Evolutionary conservation across 2,797 vertebrate genomes (phyloP), one percentile per base, ranked within the genome.

Genomic region (Argentina silus): DNA sequence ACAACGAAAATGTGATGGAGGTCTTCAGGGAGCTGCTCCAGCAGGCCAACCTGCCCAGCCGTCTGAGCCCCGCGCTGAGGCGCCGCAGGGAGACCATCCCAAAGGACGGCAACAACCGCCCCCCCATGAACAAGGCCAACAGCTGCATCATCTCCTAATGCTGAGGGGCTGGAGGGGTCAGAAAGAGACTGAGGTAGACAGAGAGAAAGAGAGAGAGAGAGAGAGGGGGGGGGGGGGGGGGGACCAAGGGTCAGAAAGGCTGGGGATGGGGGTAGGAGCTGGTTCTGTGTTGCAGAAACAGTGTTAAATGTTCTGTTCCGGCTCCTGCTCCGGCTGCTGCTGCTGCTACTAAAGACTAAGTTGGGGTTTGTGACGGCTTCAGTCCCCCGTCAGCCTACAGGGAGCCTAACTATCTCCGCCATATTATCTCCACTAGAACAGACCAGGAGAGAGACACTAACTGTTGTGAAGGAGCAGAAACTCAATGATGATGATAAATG

Each of bases 81-180:
- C 91, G 92, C 44, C 92, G 95, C 57, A 84, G 94, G 60, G 95
- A 96, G 80, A 96, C 95, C 1, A 90, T 95, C 75, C 95, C 95
- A 69, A 94, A 91, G 47, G 90, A 93, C 79, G 85, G 72, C 44
- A 77, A 23, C 2, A 77, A 89, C n/a, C 77, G 92, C 45, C 94
- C 94, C 0, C 93, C 93, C 23, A 95, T 96, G 93, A 96, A 95
- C 91, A 96, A 96, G 86, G 90, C 95, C 90, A 95, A 96, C 88
- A 96, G 95, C 86, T 97, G 96, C 80, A 84, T 85, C 0, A 74
- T 96, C 82, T 95, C 94, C 78, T 97, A 93, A 92, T 15, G 48
- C 71, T 2, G 36, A 61, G 23, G 36, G 59, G 59, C 59, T n/a
- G 51, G 17, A 69, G 60, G 50, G 48, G 72, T 50, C 15, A 55